These are phyloP conservation scores for Tanytarsus gracilentus DNA, from an alignment of 2,888 invertebrate genomes.

Conservation along the genomic window DNA sequence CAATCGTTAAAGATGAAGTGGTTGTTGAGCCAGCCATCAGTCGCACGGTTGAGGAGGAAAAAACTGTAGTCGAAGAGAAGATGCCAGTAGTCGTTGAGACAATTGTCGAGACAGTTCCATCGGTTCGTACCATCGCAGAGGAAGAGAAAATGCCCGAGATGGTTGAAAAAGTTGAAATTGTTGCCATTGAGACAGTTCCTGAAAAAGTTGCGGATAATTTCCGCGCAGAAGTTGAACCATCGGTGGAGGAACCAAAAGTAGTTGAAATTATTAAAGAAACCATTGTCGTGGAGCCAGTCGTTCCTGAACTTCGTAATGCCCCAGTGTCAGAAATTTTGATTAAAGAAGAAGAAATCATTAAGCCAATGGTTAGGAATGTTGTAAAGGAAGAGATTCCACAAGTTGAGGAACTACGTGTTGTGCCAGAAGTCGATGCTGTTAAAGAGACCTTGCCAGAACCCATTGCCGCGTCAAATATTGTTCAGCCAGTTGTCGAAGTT, in stretches of 20 bases:
- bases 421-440: not conserved
- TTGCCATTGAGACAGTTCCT: not conserved
- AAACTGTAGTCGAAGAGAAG: not conserved
- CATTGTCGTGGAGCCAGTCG: not conserved
- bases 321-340: not conserved
- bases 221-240: constrained; percentile 4
- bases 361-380: constrained; percentile 18
- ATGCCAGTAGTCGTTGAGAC: not conserved
- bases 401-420: constrained; percentile 9
- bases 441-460: constrained; percentile 12
- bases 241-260: not conserved
- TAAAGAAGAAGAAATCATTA: constrained; percentile 9
- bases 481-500: not conserved
- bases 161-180: constrained; percentile 1
- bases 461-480: not conserved
- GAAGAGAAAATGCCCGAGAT: constrained; percentile 2
- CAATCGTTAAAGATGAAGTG: constrained; percentile 7
- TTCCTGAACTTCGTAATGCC: not conserved
- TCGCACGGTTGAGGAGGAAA: not conserved
- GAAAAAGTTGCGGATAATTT: constrained; percentile 17
- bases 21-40: not conserved
- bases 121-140: not conserved
- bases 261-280: constrained; percentile 16
- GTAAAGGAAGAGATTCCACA: constrained; percentile 25
- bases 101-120: not conserved